A percentile compares a stretch with the other conserved stretches of the same genome.
These are phyloP conservation scores for Lampris megalopsis DNA, from an alignment of 2,113 vertebrate species.

Conservation along the genomic window DNA sequence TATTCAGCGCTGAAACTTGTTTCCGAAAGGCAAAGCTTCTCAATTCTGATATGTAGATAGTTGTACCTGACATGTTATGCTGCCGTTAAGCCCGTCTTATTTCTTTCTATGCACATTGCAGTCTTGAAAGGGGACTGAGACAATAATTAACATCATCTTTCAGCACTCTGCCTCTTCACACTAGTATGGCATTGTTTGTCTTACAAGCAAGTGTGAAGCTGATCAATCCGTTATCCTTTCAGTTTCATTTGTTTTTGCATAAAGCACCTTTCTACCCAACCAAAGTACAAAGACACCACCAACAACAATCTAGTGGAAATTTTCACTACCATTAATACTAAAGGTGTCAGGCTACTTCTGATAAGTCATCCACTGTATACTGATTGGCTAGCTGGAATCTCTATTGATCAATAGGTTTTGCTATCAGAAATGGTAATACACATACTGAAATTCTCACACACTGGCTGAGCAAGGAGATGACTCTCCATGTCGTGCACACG, in stretches of 20 bases:
- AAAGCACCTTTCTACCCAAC: constrained; percentile 28
- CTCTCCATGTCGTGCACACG: no score
- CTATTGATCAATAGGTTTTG: not conserved
- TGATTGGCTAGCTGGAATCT: constrained; percentile 14
- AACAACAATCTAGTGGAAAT: not conserved
- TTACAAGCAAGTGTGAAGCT: not conserved
- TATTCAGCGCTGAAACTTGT: not conserved
- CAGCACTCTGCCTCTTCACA: constrained; percentile 2
- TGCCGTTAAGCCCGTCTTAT: constrained; percentile 1
- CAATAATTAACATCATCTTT: not conserved
- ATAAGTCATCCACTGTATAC: constrained; percentile 7
- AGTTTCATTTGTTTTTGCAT: constrained; percentile 23
- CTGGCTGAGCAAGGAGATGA: not conserved
- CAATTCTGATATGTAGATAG: constrained; percentile 56
- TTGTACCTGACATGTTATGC: not conserved
- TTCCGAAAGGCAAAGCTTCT: constrained; percentile 16
- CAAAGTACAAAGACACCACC: constrained; percentile 9
- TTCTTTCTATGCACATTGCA: constrained; percentile 4
- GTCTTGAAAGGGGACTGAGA: constrained; percentile 1
- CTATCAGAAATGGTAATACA: constrained; percentile 6
- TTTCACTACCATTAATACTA: constrained; percentile 14
- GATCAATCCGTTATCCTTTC: constrained; percentile 10
- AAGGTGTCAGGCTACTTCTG: constrained; percentile 52
- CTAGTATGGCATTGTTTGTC: constrained; percentile 46
- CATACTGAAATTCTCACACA: not conserved